phyloP scores from a whole-genome alignment of 1,140 invertebrate genomes.

The Chrysopa pallens region DNA sequence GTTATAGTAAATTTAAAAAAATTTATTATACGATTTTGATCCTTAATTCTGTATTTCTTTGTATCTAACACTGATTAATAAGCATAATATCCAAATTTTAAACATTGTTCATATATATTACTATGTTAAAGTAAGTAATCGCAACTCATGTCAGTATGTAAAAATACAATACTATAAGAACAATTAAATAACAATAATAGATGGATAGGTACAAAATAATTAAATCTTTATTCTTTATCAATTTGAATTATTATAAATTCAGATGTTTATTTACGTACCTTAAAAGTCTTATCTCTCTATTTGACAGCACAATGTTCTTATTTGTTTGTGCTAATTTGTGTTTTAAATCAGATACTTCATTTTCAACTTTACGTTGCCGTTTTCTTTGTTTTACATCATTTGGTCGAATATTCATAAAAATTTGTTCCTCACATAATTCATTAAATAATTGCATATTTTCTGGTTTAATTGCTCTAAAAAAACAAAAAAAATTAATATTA shows the following conservation, averaged over 20 bases:
- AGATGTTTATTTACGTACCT: constrained; percentile 43
- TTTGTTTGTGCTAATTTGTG: constrained; percentile 62
- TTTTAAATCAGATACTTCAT: constrained; percentile 73
- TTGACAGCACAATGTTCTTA: constrained; percentile 76
- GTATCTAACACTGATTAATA: too few relatives aligned
- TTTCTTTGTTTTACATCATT: constrained; percentile 70
- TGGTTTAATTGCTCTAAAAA: constrained; percentile 42
- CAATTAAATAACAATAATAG: too few relatives aligned
- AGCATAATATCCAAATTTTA: too few relatives aligned
- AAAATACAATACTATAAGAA: too few relatives aligned
- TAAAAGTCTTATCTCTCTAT: constrained; percentile 75
- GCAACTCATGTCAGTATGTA: too few relatives aligned
- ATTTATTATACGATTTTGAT: too few relatives aligned
- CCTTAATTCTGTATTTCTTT: too few relatives aligned
- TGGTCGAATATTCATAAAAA: constrained; percentile 64
- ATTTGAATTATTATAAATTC: not conserved
- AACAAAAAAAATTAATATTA: constrained; percentile 7
- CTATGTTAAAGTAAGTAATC: too few relatives aligned
- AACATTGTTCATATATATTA: too few relatives aligned
- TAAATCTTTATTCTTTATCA: not conserved
- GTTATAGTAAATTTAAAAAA: too few relatives aligned
- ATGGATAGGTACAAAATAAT: too few relatives aligned
- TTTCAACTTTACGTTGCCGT: constrained; percentile 74
- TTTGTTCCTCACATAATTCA: constrained; percentile 75
- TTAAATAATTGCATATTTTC: constrained; percentile 54